Conservation (phyloP, 1,140 invertebrate species). For the Drosophila triauraria region DNA sequence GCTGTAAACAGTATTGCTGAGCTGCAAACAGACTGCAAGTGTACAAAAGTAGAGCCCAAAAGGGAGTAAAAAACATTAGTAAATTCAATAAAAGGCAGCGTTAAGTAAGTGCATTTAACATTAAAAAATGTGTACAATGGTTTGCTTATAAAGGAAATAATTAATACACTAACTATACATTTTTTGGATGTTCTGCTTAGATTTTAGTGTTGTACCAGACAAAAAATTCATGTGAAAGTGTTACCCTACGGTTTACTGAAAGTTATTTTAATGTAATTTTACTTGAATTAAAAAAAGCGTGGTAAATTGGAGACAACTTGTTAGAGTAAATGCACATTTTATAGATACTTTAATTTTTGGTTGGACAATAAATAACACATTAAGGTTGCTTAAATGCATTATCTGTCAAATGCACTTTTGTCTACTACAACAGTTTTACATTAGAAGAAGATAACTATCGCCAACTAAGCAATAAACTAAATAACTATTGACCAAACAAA, state of each 20-base stretch:
- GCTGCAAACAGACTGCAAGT: constrained; percentile 4
- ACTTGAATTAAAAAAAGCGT: not conserved
- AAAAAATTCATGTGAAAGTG: too few relatives aligned
- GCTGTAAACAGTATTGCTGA: constrained; percentile 43
- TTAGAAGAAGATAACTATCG: not conserved
- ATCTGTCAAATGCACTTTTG: not conserved
- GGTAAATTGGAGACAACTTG: too few relatives aligned
- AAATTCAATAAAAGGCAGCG: not conserved
- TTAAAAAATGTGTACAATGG: too few relatives aligned
- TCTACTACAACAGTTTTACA: not conserved
- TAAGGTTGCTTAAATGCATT: not conserved
- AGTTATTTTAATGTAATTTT: not conserved
- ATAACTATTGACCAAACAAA: constrained; percentile 9
- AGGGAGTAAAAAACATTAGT: not conserved
- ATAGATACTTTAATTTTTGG: not conserved
- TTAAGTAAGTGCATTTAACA: not conserved
- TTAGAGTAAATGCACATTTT: not conserved
- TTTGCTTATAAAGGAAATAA: not conserved
- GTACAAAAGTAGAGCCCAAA: not conserved
- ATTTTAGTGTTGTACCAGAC: too few relatives aligned
- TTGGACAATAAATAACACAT: too few relatives aligned
- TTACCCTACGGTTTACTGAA: not conserved
- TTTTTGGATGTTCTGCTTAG: too few relatives aligned
- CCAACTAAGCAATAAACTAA: constrained; percentile 1
- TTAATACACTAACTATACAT: too few relatives aligned